Percentiles rank a stretch among this genome's conserved stretches.
Conservation (phyloP, 1,140 invertebrate species). For the Apis laboriosa region DNA sequence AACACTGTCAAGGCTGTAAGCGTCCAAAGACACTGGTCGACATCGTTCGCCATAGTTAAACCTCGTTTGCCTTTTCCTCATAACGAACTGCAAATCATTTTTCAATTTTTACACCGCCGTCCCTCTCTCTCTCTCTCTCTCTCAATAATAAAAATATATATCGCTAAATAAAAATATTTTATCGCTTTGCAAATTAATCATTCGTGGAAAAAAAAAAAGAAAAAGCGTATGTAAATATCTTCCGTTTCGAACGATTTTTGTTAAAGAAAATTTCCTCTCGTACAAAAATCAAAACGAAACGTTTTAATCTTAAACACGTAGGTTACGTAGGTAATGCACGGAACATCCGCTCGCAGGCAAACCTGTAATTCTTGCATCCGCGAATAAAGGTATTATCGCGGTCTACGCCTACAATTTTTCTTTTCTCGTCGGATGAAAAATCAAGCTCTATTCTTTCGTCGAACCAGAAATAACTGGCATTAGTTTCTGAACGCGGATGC, state of each 20-base stretch:
- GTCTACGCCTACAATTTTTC: neutral
- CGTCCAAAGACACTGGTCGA: constrained; percentile 92
- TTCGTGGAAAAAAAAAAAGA: neutral
- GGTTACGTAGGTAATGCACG: neutral
- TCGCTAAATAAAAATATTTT: neutral
- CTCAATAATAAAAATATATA: too few species aligned
- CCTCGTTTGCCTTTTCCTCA: constrained; percentile 86
- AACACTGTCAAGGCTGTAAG: constrained; percentile 93
- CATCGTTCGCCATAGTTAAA: constrained; percentile 91
- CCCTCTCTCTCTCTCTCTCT: too few species aligned
- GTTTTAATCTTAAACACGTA: too few species aligned
- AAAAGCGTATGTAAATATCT: too few species aligned
- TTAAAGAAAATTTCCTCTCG: too few species aligned
- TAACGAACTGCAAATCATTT: constrained; percentile 83
- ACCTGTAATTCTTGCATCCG: neutral
- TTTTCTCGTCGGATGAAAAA: neutral
- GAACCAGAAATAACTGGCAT: neutral
- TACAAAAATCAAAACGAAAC: too few species aligned
- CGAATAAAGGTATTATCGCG: neutral
- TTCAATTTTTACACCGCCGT: neutral
- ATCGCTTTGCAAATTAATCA: neutral
- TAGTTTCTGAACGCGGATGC: neutral
- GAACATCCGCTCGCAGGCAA: neutral
- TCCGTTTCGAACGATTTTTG: too few species aligned
- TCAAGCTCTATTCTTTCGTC: neutral